Percentiles rank a stretch among this genome's conserved stretches.
Conservation (phyloP, 2,888 invertebrate genomes). For the Phyto melanocephala region DNA sequence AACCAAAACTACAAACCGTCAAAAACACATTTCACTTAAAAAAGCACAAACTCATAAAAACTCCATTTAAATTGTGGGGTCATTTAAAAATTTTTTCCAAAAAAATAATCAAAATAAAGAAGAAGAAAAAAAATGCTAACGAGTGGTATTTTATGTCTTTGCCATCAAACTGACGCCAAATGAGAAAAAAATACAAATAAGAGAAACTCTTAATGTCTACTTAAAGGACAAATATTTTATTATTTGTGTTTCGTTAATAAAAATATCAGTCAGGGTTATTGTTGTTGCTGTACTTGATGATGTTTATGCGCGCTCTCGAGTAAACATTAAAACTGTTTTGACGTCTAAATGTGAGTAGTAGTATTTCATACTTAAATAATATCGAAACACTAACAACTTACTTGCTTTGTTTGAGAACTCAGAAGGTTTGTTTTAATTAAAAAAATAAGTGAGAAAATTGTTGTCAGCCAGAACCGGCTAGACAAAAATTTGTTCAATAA, state of each 20-base stretch:
- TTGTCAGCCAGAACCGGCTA: too few relatives aligned
- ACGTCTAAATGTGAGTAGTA: conserved; percentile 22
- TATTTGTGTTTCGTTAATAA: neutral
- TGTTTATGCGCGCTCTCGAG: neutral
- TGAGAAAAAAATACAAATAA: neutral
- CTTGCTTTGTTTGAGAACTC: too few relatives aligned
- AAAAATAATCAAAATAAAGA: neutral
- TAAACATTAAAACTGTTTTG: neutral
- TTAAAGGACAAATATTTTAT: conserved; percentile 4
- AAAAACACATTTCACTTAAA: neutral
- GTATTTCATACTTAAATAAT: conserved; percentile 34
- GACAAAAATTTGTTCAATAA: too few relatives aligned
- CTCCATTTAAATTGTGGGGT: conserved; percentile 10
- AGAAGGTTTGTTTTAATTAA: conserved; percentile 41
- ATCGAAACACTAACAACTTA: neutral
- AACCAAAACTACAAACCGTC: neutral
- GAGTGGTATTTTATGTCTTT: conserved; percentile 5
- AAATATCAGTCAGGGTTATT: neutral
- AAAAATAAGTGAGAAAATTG: too few relatives aligned
- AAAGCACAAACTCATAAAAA: neutral
- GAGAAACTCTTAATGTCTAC: neutral
- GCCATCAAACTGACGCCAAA: conserved; percentile 25
- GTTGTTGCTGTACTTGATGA: neutral
- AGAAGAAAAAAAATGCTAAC: conserved; percentile 8
- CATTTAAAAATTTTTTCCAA: conserved; percentile 9